Evolutionary conservation across 2,113 vertebrate genomes (phyloP), one percentile per base, ranked within the genome.

Genomic region (Saguinus imperator): DNA sequence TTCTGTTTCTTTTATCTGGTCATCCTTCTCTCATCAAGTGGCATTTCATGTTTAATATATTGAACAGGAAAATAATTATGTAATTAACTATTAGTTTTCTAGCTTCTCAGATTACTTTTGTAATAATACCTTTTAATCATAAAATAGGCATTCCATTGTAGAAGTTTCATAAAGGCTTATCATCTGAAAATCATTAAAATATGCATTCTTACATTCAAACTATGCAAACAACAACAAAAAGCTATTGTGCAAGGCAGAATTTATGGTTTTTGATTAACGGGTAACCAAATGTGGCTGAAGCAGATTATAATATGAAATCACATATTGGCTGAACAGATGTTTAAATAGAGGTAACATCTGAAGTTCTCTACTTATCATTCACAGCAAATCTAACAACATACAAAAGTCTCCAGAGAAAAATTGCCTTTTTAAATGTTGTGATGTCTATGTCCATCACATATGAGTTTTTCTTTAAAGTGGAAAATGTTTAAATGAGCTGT

Each of bases 391-490:
- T 73, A 75, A 86, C 32, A 75, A 80, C 21, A 82, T 25, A 89
- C 94, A 89, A 37, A 12, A 14, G 43, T 40, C 61, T 64, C 57
- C 7, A 96, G 50, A 97, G 84, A 97, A 97, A 97, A 96, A 64
- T 84, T 13, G 10, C 48, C 57, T 97, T 83, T 73, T 1, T 48
- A 85, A 87, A 89, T 55, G 57, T 84, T 97, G 61, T 45, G 73
- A 94, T 77, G 21, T 91, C 52, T 96, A 55, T 94, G 87, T 86
- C 37, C 52, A 64, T 55, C 43, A 48, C 55, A 40, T 32, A 87
- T 23, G 27, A 52, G 37, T 6, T 43, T 40, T 95, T 64, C 89
- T 89, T 35, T 82, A 20, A 3, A 23, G 45, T 81, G 45, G 40
- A 82, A 91, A 85, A 90, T 95, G 37, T 80, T 80, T 87, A 40